phyloP scores from a whole-genome alignment of 2,888 invertebrate species.

The Odontocerum albicorne region DNA sequence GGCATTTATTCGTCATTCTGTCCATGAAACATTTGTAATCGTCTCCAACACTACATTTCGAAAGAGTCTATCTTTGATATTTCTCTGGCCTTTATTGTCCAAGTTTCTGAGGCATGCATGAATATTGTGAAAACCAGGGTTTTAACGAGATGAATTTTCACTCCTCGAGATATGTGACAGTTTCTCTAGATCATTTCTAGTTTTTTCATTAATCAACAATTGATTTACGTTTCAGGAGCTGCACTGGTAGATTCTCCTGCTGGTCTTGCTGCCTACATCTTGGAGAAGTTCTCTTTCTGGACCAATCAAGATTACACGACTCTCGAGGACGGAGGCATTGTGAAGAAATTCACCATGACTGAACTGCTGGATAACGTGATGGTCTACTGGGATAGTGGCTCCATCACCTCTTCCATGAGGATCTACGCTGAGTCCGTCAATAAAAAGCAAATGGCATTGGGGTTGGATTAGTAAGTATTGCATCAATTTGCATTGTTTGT shows the following conservation, averaged over 20 bases:
- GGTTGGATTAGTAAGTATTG: conserved; percentile 49
- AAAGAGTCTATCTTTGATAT: too few relatives aligned
- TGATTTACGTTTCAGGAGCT: conserved; percentile 59
- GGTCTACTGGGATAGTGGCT: conserved; percentile 76
- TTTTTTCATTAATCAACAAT: too few relatives aligned
- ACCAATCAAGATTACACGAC: conserved; percentile 53
- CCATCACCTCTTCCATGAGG: conserved; percentile 70
- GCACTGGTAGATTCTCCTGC: conserved; percentile 66
- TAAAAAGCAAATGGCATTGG: conserved; percentile 31
- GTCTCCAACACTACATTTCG: too few relatives aligned
- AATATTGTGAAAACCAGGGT: too few relatives aligned
- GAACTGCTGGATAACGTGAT: conserved; percentile 75
- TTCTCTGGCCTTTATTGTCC: too few relatives aligned
- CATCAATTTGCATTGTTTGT: too few relatives aligned
- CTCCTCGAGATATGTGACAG: too few relatives aligned
- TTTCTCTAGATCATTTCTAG: too few relatives aligned
- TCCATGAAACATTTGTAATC: too few relatives aligned
- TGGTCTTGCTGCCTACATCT: conserved; percentile 70
- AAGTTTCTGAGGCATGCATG: too few relatives aligned
- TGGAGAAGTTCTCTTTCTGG: conserved; percentile 74
- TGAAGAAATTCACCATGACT: conserved; percentile 59
- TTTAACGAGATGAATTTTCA: too few relatives aligned
- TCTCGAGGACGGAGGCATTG: conserved; percentile 63
- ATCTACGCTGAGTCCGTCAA: conserved; percentile 52
- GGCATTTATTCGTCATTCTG: too few relatives aligned